These are phyloP conservation scores for Pomatorhinus ruficollis DNA, from an alignment of 2,113 vertebrate genomes.

Conservation along the genomic window DNA sequence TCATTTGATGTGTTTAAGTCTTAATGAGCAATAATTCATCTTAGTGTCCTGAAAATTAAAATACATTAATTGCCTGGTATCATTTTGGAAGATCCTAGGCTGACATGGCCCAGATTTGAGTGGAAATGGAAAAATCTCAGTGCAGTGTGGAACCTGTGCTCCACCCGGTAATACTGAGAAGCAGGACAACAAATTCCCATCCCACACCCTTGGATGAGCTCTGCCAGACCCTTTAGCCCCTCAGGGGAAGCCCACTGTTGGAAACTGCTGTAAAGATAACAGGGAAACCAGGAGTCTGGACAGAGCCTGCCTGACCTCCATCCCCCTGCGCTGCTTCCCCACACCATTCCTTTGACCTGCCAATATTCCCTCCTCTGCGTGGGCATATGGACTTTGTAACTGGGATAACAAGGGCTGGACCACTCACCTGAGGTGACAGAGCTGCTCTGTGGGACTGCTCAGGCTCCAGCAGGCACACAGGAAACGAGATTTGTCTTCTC, in stretches of 20 bases:
- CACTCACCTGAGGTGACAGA: neutral
- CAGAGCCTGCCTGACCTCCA: neutral
- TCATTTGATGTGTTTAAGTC: neutral
- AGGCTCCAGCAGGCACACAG: neutral
- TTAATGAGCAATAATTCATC: neutral
- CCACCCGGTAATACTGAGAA: neutral
- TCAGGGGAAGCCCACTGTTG: neutral
- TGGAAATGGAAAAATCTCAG: neutral
- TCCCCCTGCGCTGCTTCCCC: rapidly evolving
- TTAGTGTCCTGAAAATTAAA: neutral
- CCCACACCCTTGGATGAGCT: neutral
- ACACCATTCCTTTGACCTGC: rapidly evolving
- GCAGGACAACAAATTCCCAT: neutral
- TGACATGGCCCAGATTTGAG: neutral
- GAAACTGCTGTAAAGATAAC: neutral
- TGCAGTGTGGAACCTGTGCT: neutral
- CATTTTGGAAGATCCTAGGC: neutral
- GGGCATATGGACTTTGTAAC: rapidly evolving
- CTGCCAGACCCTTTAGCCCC: neutral
- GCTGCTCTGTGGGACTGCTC: neutral
- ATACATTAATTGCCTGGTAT: neutral
- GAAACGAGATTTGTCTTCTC: constrained; percentile 6
- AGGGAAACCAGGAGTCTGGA: neutral
- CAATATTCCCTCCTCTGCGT: rapidly evolving
- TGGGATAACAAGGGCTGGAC: neutral